phyloP scores from a whole-genome alignment of 2,888 invertebrate genomes.

The Perdita meconis region DNA sequence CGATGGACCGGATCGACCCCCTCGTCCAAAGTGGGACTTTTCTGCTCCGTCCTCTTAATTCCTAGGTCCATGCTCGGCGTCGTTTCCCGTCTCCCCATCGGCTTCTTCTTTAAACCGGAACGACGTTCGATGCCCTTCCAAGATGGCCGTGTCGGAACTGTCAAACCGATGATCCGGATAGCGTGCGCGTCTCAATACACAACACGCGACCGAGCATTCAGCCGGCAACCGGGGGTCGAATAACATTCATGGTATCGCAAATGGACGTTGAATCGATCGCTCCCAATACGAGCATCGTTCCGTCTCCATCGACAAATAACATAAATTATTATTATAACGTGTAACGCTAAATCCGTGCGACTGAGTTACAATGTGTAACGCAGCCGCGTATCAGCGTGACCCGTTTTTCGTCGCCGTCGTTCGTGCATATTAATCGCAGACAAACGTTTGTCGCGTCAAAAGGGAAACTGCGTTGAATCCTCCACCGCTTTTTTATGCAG shows the following conservation, averaged over 20 bases:
- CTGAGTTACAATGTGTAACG: conserved; percentile 1
- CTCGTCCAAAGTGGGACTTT: too few species aligned
- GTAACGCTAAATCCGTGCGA: background rate
- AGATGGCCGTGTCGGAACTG: too few species aligned
- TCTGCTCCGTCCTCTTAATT: too few species aligned
- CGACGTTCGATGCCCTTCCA: too few species aligned
- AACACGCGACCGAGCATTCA: too few species aligned
- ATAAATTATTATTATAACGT: background rate
- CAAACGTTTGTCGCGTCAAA: conserved; percentile 9
- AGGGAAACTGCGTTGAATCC: background rate
- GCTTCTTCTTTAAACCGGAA: too few species aligned
- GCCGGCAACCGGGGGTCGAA: background rate
- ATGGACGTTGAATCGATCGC: background rate
- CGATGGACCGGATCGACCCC: too few species aligned
- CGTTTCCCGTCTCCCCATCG: too few species aligned
- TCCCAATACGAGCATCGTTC: background rate
- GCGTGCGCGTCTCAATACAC: too few species aligned
- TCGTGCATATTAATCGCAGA: conserved; percentile 14
- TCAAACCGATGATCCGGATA: too few species aligned
- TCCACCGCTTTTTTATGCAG: conserved; percentile 19
- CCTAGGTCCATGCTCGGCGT: too few species aligned
- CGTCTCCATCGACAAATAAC: background rate
- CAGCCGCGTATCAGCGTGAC: background rate
- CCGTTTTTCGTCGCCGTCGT: background rate
- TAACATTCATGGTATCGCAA: background rate